Conservation (phyloP, 1,140 invertebrate species). For the roundworm (Caenorhabditis elegans) region DNA sequence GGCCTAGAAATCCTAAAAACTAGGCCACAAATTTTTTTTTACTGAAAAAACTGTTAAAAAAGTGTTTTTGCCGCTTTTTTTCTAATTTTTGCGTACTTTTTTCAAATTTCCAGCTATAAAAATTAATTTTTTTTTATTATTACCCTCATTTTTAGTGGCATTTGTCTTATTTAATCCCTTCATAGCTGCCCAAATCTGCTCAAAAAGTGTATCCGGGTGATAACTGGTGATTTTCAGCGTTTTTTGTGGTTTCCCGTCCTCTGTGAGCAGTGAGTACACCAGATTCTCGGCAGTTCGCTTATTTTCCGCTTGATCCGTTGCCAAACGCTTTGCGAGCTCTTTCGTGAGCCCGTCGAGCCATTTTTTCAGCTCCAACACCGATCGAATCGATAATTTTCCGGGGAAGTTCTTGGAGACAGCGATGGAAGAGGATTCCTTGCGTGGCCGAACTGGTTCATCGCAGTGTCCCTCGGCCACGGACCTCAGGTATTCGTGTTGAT, state of each 20-base stretch:
- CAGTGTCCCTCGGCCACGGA: constrained; percentile 85
- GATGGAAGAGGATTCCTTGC: constrained; percentile 84
- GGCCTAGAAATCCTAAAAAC: too few species aligned
- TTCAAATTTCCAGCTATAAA: too few species aligned
- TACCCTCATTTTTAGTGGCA: background rate
- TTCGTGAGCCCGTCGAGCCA: constrained; percentile 43
- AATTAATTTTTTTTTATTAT: too few species aligned
- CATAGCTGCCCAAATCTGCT: constrained; percentile 26
- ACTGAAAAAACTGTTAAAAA: too few species aligned
- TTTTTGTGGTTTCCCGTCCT: constrained; percentile 23
- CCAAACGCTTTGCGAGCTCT: constrained; percentile 43
- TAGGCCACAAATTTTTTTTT: too few species aligned
- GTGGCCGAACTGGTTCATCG: constrained; percentile 76
- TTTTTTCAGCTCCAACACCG: constrained; percentile 13
- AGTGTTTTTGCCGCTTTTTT: too few species aligned
- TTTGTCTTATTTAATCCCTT: background rate
- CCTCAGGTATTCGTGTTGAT: constrained; percentile 86
- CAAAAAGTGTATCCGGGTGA: constrained; percentile 4
- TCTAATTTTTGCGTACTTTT: too few species aligned
- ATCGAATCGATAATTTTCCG: constrained; percentile 68
- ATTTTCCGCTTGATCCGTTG: constrained; percentile 37
- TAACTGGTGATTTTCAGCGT: constrained; percentile 38
- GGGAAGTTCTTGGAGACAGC: constrained; percentile 91
- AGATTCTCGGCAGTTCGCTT: constrained; percentile 42
- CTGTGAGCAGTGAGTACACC: constrained; percentile 1